Percentiles rank a stretch among this genome's conserved stretches.
Evolutionary conservation across 2,888 invertebrate genomes (phyloP).

Genomic region (Stenurella melanura): DNA sequence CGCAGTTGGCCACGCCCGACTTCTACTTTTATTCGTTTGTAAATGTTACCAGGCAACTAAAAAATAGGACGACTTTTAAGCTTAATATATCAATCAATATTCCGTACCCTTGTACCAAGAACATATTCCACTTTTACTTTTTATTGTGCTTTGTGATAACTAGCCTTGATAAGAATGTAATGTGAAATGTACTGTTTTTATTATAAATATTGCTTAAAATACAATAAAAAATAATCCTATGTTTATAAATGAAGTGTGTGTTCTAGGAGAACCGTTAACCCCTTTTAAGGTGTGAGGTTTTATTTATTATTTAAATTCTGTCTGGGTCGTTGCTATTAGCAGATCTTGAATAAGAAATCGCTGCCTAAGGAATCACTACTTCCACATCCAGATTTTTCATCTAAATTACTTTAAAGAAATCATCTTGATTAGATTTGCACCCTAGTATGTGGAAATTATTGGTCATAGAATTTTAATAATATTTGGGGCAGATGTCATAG

Average conservation of each 20-base stretch:
- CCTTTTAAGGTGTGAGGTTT: background rate
- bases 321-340: background rate
- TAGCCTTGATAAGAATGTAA: constrained; percentile 1
- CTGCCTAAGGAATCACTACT: too few species aligned
- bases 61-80: too few species aligned
- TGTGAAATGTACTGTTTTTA: constrained; percentile 1
- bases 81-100: background rate
- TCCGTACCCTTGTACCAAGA: background rate
- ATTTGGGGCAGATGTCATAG: too few species aligned
- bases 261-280: background rate
- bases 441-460: too few species aligned
- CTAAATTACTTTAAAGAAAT: too few species aligned
- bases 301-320: background rate
- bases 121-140: constrained; percentile 2
- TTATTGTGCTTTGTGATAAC: background rate
- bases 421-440: too few species aligned
- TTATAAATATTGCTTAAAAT: background rate
- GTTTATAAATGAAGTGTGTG: background rate
- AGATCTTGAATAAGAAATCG: background rate
- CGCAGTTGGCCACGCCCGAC: too few species aligned
- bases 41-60: too few species aligned
- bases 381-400: too few species aligned
- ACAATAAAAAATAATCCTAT: background rate
- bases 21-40: too few species aligned
- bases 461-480: too few species aligned